phyloP scores from a whole-genome alignment of 2,888 invertebrate species.

The Encarsia formosa region DNA sequence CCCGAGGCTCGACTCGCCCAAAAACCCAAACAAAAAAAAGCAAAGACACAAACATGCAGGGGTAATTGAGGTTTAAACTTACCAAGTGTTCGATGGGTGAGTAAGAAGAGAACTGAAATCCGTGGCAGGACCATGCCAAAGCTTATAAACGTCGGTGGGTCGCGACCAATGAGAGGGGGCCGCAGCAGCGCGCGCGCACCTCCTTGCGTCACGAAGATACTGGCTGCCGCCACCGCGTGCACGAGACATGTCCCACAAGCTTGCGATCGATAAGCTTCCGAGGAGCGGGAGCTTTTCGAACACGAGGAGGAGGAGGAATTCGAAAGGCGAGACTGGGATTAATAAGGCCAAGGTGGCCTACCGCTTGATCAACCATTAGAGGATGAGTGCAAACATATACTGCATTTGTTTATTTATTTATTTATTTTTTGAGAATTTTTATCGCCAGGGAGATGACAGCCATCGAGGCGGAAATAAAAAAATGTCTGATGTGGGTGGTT shows the following conservation, averaged over 20 bases:
- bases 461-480: too few species aligned
- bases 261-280: slow-evolving; percentile 7
- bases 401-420: neutral
- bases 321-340: slow-evolving; percentile 20
- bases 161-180: slow-evolving; percentile 36
- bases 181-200: slow-evolving; percentile 27
- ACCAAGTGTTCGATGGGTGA: slow-evolving; percentile 45
- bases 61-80: slow-evolving; percentile 31
- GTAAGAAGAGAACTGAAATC: slow-evolving; percentile 46
- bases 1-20: neutral
- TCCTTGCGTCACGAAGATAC: slow-evolving; percentile 20
- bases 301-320: slow-evolving; percentile 10
- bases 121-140: slow-evolving; percentile 34
- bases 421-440: too few species aligned
- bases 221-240: neutral
- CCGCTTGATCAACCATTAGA: neutral
- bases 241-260: too few species aligned
- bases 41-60: neutral
- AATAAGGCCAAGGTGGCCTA: slow-evolving; percentile 19
- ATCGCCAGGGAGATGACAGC: too few species aligned
- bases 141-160: slow-evolving; percentile 42
- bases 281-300: neutral
- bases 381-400: too few species aligned
- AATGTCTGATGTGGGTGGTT: too few species aligned
- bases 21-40: neutral